Evolutionary conservation across 2,113 vertebrate genomes (phyloP), one percentile per base, ranked within the genome.

Genomic region (Eleginops maclovinus): DNA sequence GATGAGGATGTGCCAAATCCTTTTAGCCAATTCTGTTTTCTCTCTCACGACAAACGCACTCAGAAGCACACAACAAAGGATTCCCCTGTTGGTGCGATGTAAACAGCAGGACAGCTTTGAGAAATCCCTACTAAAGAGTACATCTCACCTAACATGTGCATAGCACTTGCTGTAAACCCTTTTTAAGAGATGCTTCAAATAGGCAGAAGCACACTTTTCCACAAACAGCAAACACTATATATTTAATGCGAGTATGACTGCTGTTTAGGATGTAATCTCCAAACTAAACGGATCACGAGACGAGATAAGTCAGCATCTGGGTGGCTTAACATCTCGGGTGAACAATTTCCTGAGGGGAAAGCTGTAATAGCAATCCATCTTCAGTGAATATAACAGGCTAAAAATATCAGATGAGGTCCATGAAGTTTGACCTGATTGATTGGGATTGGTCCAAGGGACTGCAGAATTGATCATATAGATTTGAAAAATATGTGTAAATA

Each of bases 1-100:
- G 65, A 40, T 26, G 80, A 84, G 74, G 82, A 85, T 9, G 74
- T 51, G 79, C 61, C 63, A 89, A 88, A 80, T 88, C 75, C 88
- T 85, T 79, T 76, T 11, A 72, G 64, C 36, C 51, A 44, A 21
- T 36, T 53, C 49, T 19, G 69, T 24, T 49, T 59, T 60, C 65
- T 73, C 72, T 72, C 72, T 77, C 60, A 22, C 9, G 3, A 40
- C 63, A 49, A 14, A 36, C 24, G 21, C 22, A 54, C 21, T 61
- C 55, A 22, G 13, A 73, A 43, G 31, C 56, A 9, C 43, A 64
- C 54, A 72, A 59, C 31, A 53, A 54, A 68, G 64, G 62, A 83
- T 31, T 55, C 53, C 70, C 41, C 17, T 10, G 21, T 56, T 36
- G 56, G 17, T 53, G 54, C 6, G 11, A 60, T 53, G 62, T 60